Conservation (phyloP, 2,888 invertebrate species). For the Pterostichus madidus region DNA sequence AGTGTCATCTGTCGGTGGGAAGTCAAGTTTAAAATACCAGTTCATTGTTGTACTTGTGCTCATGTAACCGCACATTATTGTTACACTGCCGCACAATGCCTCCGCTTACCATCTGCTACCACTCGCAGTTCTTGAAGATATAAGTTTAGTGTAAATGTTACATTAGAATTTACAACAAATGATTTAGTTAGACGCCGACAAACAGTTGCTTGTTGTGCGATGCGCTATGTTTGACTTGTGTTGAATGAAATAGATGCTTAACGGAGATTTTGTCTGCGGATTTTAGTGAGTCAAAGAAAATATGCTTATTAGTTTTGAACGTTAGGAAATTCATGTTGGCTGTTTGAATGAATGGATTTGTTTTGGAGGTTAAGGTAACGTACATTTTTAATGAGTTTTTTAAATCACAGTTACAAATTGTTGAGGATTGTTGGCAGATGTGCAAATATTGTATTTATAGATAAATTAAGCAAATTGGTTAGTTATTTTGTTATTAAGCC, state of each 20-base stretch:
- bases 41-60: background rate
- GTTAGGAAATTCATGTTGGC: background rate
- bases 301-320: background rate
- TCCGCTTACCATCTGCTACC: background rate
- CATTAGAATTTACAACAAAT: background rate
- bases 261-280: background rate
- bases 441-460: too few relatives aligned
- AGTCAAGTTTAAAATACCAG: background rate
- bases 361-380: too few relatives aligned
- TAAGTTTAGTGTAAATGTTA: background rate
- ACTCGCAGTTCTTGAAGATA: background rate
- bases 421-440: too few relatives aligned
- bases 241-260: slow-evolving; percentile 10
- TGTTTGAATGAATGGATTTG: background rate
- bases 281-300: background rate
- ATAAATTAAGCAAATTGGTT: too few relatives aligned
- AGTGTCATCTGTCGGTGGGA: slow-evolving; percentile 1
- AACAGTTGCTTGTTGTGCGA: background rate
- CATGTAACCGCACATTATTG: too few relatives aligned
- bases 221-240: background rate
- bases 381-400: too few relatives aligned
- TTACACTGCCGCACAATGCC: background rate
- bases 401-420: too few relatives aligned
- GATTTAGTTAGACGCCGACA: background rate
- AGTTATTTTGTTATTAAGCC: too few relatives aligned